Evolutionary conservation across 2,888 invertebrate genomes (phyloP).

Genomic region (Cylloceria caligata): DNA sequence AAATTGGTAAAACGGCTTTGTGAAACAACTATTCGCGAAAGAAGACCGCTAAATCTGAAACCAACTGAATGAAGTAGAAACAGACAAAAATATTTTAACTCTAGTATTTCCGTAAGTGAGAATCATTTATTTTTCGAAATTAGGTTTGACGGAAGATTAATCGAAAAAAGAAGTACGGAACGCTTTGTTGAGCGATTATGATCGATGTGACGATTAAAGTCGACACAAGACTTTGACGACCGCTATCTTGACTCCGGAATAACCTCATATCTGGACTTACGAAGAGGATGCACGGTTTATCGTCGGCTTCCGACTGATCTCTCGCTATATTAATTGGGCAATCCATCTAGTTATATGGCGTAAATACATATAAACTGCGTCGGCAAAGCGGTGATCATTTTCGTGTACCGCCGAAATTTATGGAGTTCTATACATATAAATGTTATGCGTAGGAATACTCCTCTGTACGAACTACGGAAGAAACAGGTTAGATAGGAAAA

Average conservation of each 20-base stretch:
- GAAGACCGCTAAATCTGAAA: background rate
- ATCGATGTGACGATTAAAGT: slow-evolving; percentile 44
- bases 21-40: background rate
- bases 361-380: slow-evolving; percentile 10
- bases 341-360: slow-evolving; percentile 18
- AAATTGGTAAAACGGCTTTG: slow-evolving; percentile 28
- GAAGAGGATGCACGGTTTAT: slow-evolving; percentile 31
- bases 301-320: slow-evolving; percentile 33
- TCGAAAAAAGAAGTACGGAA: background rate
- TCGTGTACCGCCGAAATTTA: slow-evolving; percentile 21
- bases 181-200: slow-evolving; percentile 18
- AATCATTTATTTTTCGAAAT: background rate
- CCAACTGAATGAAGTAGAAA: background rate
- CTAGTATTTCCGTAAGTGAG: background rate
- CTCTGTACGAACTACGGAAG: slow-evolving; percentile 2
- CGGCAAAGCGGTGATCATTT: slow-evolving; percentile 19
- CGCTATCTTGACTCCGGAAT: slow-evolving; percentile 33
- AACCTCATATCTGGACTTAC: slow-evolving; percentile 11
- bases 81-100: background rate
- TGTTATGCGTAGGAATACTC: background rate
- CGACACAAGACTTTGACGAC: slow-evolving; percentile 29
- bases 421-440: slow-evolving; percentile 12
- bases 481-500: background rate
- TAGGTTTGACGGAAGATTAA: background rate
- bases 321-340: slow-evolving; percentile 29